Evolutionary conservation across 2,113 vertebrate species (phyloP).

Genomic region (Psophia crepitans): DNA sequence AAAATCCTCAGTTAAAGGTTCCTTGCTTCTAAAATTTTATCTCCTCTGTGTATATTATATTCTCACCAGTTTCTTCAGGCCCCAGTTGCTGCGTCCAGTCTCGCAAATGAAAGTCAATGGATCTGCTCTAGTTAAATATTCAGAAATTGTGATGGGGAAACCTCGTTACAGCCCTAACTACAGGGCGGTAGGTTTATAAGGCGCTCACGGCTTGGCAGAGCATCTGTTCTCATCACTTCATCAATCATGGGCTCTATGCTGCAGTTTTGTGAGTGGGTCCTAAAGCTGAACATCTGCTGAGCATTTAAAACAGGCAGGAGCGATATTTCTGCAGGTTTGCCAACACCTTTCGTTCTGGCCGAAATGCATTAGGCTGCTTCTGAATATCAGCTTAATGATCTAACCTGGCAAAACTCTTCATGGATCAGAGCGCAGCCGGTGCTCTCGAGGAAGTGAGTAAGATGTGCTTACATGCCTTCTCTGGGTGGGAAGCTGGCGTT

Average conservation of each 20-base stretch:
- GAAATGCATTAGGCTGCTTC: neutral
- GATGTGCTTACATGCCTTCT: neutral
- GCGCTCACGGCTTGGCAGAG: neutral
- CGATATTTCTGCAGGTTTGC: neutral
- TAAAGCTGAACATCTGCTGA: neutral
- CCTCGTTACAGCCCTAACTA: neutral
- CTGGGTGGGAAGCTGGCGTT: neutral
- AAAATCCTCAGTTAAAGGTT: neutral
- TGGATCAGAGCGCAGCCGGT: neutral
- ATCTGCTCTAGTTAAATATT: neutral
- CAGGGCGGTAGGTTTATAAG: neutral
- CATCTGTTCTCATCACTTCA: neutral
- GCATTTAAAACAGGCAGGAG: neutral
- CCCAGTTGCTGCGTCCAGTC: neutral
- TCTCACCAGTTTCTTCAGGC: neutral
- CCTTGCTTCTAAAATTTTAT: neutral
- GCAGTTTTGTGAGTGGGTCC: neutral
- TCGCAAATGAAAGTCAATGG: neutral
- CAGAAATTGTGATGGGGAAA: neutral
- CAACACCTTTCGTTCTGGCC: neutral
- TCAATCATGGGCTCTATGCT: neutral
- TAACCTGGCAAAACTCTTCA: neutral
- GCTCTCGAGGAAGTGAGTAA: neutral
- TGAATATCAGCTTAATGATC: neutral
- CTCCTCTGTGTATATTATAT: rapidly evolving